Base-by-base conservation (phyloP, 92 coral and sea anemone genomes). In the Zoanthus gigantus region DNA sequence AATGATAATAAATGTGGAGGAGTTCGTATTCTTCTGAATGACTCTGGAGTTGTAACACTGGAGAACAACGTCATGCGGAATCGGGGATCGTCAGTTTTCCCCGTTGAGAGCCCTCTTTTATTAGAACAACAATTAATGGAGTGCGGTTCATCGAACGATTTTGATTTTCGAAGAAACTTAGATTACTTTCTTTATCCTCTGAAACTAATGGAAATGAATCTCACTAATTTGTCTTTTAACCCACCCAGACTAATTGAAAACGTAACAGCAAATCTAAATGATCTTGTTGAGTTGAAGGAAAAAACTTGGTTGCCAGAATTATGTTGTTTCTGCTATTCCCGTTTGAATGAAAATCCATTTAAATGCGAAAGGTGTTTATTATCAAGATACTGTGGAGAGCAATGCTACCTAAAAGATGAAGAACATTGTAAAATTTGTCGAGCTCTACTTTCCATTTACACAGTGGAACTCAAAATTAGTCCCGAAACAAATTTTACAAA, bases 1-100 rank as follows among this genome's bases (percentile, higher is more conserved):
- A 42, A 1, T 31, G 72, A 50, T 15, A 79, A 79, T 6, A 56
- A 18, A 0, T 60, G 72, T 60, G 84, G 84, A 34, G 84, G 84
- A 60, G 29, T 79, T 67, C 68, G 84, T 10, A 18, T 79, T 16
- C 28, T 79, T 17, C 18, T 79, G 17, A 79, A 79, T 65, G 72
- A 16, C 37, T 10, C n/a, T n/a, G 84, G 84, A 5, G 9, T 60
- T 79, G 84, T 79, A 46, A 79, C 72, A 6, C 29, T 79, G 29
- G 50, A 79, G 57, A 79, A 79, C 72, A 79, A 79, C 30, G 12
- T 16, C 3, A 17, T 61, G 34, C 13, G 29, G 1, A 79, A 79
- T 58, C 1, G 23, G 5, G 84, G 84, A 8, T 72, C 84, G 45
- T 10, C 84, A 5, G 37, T 79, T 42, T 58, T 18, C 44, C 84